These are phyloP conservation scores for Hafferia zeledoni DNA, from an alignment of 2,797 vertebrate genomes.

Conservation along the genomic window DNA sequence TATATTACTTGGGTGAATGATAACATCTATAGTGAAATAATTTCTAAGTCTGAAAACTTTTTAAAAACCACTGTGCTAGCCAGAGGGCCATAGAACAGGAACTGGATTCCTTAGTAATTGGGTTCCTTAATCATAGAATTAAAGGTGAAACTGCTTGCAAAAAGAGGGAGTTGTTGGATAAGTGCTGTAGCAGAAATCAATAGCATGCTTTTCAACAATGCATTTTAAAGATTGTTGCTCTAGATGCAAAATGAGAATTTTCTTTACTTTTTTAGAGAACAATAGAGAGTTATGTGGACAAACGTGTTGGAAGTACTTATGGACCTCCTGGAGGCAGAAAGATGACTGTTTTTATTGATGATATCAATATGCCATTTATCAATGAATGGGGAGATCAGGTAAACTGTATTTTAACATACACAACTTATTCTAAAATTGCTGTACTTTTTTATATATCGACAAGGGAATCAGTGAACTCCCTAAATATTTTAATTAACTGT, in stretches of 20 bases:
- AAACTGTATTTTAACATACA: not conserved
- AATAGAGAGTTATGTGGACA: conserved; percentile 82
- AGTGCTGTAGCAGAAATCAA: not conserved
- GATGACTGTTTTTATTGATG: conserved; percentile 83
- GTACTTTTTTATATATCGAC: not conserved
- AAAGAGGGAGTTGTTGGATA: not conserved
- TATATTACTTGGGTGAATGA: not conserved
- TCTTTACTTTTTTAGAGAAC: conserved; percentile 69
- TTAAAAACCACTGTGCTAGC: not conserved
- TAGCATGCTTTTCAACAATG: not conserved
- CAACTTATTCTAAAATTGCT: not conserved
- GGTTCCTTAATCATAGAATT: not conserved
- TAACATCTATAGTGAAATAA: not conserved
- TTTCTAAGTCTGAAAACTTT: not conserved
- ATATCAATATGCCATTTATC: conserved; percentile 82
- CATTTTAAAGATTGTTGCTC: not conserved
- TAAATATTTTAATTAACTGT: not conserved
- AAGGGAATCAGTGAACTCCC: not conserved
- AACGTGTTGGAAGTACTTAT: conserved; percentile 77
- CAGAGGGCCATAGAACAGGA: not conserved
- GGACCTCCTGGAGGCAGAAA: conserved; percentile 80
- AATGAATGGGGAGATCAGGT: conserved; percentile 86
- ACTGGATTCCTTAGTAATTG: not conserved
- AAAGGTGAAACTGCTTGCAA: not conserved
- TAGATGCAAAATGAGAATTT: not conserved